These are phyloP conservation scores for Empis stercorea DNA, from an alignment of 2,888 invertebrate genomes.

Conservation along the genomic window DNA sequence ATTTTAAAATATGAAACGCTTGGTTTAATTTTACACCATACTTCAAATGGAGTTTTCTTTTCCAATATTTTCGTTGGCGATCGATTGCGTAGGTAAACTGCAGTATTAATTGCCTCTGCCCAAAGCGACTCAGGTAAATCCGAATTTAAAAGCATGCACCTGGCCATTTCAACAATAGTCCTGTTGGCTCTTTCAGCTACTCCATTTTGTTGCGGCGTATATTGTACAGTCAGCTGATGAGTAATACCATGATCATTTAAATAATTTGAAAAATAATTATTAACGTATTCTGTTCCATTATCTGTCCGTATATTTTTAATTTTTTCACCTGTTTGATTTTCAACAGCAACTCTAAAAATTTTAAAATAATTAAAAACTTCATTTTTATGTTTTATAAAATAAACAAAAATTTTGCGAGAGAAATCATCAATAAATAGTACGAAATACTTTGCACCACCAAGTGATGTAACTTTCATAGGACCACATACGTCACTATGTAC, in stretches of 20 bases:
- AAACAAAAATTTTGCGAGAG: conserved; percentile 4
- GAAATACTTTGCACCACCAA: conserved; percentile 5
- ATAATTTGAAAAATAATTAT: neutral
- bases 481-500: conserved; percentile 8
- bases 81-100: too few species aligned
- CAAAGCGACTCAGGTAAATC: too few species aligned
- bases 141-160: conserved; percentile 16
- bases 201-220: conserved; percentile 8
- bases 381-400: conserved; percentile 9
- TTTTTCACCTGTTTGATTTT: conserved; percentile 7
- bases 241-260: conserved; percentile 1
- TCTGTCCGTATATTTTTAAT: conserved; percentile 6
- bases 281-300: conserved; percentile 4
- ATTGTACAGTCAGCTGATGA: neutral
- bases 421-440: too few species aligned
- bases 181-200: conserved; percentile 4
- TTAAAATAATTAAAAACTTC: too few species aligned
- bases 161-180: conserved; percentile 14
- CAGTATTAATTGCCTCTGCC: too few species aligned
- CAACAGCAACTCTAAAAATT: neutral
- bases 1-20: too few species aligned
- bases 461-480: too few species aligned
- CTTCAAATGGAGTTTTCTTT: too few species aligned
- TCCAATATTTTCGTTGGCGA: too few species aligned
- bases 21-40: too few species aligned